phyloP scores from a whole-genome alignment of 2,888 invertebrate genomes.

The Venustoraphidia nigricollis region DNA sequence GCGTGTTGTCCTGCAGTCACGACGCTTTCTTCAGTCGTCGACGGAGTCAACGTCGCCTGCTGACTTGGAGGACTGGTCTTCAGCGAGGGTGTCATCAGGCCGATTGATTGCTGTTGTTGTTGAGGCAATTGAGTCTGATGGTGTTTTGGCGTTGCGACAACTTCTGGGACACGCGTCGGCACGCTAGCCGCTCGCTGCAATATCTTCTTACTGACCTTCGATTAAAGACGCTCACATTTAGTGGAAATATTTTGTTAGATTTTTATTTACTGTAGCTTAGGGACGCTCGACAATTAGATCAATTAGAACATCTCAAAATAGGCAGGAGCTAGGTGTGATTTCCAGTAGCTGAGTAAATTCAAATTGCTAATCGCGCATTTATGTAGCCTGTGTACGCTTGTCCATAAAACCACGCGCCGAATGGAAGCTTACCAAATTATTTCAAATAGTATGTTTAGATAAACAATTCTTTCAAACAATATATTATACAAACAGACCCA shows the following conservation, averaged over 20 bases:
- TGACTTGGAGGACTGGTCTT: slow-evolving; percentile 14
- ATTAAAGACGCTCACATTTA: slow-evolving; percentile 16
- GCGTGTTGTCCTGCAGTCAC: slow-evolving; percentile 20
- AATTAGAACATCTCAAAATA: no score
- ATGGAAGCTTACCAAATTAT: no score
- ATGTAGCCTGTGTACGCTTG: no score
- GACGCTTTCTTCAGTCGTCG: slow-evolving; percentile 39
- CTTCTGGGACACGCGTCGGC: slow-evolving; percentile 38
- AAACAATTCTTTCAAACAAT: no score
- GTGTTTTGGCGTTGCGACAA: slow-evolving; percentile 19
- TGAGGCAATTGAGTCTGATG: slow-evolving; percentile 33
- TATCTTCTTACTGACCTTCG: slow-evolving; percentile 26
- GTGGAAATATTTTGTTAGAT: slow-evolving; percentile 6
- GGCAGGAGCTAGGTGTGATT: no score
- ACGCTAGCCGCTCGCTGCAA: slow-evolving; percentile 57
- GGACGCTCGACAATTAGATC: no score
- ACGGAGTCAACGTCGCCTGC: slow-evolving; percentile 31
- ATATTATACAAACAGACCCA: no score
- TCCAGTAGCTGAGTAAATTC: no score
- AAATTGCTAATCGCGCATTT: no score
- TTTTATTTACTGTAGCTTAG: slow-evolving; percentile 16
- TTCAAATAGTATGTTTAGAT: no score
- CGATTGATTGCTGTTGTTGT: slow-evolving; percentile 39
- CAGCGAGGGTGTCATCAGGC: slow-evolving; percentile 13
- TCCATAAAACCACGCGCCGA: no score